A percentile compares a stretch with the other conserved stretches of the same genome.
These are phyloP conservation scores for Phyto melanocephala DNA, from an alignment of 2,888 invertebrate species.

Conservation along the genomic window DNA sequence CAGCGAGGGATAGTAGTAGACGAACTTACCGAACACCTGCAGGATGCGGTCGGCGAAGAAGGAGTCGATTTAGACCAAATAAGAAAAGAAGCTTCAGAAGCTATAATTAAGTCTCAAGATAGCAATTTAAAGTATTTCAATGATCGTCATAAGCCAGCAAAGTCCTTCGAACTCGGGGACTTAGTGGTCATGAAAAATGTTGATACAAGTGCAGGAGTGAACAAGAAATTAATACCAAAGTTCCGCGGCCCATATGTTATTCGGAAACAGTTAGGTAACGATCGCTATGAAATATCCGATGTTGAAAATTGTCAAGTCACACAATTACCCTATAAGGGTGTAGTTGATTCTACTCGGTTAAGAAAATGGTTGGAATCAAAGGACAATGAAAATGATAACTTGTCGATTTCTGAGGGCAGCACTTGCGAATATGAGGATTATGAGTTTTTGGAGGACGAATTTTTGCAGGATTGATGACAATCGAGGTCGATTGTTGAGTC, in stretches of 20 bases:
- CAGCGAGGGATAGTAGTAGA: slow-evolving; percentile 31
- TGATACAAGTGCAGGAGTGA: neutral
- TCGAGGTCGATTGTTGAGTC: too few relatives aligned
- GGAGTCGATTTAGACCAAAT: neutral
- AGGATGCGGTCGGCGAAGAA: neutral
- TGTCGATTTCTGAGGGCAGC: too few relatives aligned
- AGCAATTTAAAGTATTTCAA: neutral
- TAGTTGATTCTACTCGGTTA: slow-evolving; percentile 25
- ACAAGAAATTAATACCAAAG: slow-evolving; percentile 14
- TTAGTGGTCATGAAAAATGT: slow-evolving; percentile 19
- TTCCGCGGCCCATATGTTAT: neutral
- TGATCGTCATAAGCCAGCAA: neutral
- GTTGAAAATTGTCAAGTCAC: slow-evolving; percentile 21
- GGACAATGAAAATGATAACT: too few relatives aligned
- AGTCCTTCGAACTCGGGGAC: neutral
- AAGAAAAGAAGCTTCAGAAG: neutral
- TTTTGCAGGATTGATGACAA: too few relatives aligned
- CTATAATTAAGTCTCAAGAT: slow-evolving; percentile 14
- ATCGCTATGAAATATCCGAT: slow-evolving; percentile 9
- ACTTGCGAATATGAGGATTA: too few relatives aligned
- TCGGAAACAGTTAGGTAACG: too few relatives aligned
- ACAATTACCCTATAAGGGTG: neutral
- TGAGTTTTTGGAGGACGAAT: too few relatives aligned
- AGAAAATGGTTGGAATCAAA: slow-evolving; percentile 32
- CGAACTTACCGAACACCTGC: slow-evolving; percentile 32